Percentiles rank a stretch among this genome's conserved stretches.
Evolutionary conservation across 2,888 invertebrate species (phyloP).

Genomic region (Drosophila neonasuta): DNA sequence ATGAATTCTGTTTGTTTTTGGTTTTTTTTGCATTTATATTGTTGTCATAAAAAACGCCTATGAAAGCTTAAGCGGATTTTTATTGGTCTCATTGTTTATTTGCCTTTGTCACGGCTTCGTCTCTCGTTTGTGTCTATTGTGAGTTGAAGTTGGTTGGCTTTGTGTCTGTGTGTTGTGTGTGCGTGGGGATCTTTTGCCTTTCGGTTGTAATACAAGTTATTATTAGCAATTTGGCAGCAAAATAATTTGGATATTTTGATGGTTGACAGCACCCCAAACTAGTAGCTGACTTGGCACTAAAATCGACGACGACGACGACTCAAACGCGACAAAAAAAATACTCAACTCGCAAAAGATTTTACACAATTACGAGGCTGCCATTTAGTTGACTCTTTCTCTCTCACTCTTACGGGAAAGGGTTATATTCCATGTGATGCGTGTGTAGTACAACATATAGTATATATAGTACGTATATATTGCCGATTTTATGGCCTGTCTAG

Average conservation of each 20-base stretch:
- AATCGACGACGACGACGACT: slow-evolving; percentile 39
- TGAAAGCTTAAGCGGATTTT: slow-evolving; percentile 79
- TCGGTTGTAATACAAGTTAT: slow-evolving; percentile 71
- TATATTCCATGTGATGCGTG: slow-evolving; percentile 8
- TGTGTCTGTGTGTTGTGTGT: neutral
- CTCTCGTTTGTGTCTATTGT: slow-evolving; percentile 19
- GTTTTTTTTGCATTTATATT: slow-evolving; percentile 74
- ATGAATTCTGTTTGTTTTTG: slow-evolving; percentile 38
- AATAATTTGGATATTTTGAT: slow-evolving; percentile 76
- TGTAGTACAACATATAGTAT: slow-evolving; percentile 9
- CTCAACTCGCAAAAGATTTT: slow-evolving; percentile 44
- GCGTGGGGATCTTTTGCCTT: slow-evolving; percentile 1
- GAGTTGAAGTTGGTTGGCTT: neutral
- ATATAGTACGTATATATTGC: slow-evolving; percentile 13
- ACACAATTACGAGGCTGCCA: slow-evolving; percentile 53
- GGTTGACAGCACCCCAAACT: slow-evolving; percentile 24
- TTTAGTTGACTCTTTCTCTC: slow-evolving; percentile 20
- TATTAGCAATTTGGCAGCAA: slow-evolving; percentile 74
- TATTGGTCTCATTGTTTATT: slow-evolving; percentile 77
- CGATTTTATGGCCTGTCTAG: slow-evolving; percentile 66
- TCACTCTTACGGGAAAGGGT: slow-evolving; percentile 23
- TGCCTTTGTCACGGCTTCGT: slow-evolving; percentile 72
- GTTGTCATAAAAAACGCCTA: slow-evolving; percentile 80
- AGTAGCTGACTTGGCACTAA: slow-evolving; percentile 58
- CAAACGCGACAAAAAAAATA: neutral